Percentiles rank a stretch among this genome's conserved stretches.
These are phyloP conservation scores for Sphaerophoria taeniata DNA, from an alignment of 2,888 invertebrate genomes.

Conservation along the genomic window DNA sequence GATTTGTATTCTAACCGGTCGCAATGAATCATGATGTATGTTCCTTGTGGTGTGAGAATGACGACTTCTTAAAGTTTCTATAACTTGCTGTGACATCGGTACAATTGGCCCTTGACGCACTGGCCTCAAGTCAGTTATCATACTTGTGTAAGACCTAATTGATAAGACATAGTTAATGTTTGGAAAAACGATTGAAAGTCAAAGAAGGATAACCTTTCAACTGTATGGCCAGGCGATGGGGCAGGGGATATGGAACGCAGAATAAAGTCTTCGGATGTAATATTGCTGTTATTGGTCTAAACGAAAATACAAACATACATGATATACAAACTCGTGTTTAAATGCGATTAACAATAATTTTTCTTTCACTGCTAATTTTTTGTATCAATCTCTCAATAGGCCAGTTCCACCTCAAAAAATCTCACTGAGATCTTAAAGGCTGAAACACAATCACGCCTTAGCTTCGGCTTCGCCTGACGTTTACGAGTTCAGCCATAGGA, in stretches of 20 bases:
- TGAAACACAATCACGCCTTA: too few relatives aligned
- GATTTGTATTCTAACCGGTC: conserved; percentile 53
- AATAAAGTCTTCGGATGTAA: conserved; percentile 36
- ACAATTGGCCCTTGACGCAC: conserved; percentile 76
- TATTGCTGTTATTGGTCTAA: conserved; percentile 35
- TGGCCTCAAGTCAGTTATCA: conserved; percentile 78
- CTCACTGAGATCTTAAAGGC: too few relatives aligned
- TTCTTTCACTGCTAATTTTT: too few relatives aligned
- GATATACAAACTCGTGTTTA: too few relatives aligned
- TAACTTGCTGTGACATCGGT: conserved; percentile 73
- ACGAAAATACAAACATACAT: conserved; percentile 14
- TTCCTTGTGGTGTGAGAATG: conserved; percentile 17
- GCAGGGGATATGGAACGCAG: conserved; percentile 47
- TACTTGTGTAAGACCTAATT: conserved; percentile 55
- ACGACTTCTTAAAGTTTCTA: conserved; percentile 52
- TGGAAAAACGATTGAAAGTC: background rate
- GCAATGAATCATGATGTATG: conserved; percentile 5
- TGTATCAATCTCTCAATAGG: too few relatives aligned
- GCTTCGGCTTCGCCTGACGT: too few relatives aligned
- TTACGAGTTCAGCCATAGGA: too few relatives aligned
- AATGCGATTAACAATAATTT: too few relatives aligned
- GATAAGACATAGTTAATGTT: conserved; percentile 13
- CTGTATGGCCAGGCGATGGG: conserved; percentile 20
- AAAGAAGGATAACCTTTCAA: conserved; percentile 54
- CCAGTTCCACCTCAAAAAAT: too few relatives aligned